A percentile compares a stretch with the other conserved stretches of the same genome.
These are phyloP conservation scores for Orthosia incerta DNA, from an alignment of 2,888 invertebrate genomes.

Conservation along the genomic window DNA sequence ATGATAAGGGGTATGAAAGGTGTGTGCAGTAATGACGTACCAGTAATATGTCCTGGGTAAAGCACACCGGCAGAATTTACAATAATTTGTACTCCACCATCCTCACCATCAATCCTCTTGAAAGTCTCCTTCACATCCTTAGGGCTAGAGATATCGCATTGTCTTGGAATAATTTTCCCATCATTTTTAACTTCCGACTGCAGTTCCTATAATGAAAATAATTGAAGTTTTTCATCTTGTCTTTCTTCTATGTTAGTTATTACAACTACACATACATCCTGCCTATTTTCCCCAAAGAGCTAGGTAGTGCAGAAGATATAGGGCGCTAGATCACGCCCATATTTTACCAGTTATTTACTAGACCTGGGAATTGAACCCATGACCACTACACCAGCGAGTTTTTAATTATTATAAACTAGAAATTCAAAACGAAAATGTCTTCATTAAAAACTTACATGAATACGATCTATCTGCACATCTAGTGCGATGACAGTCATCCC, in stretches of 20 bases:
- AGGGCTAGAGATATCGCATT: conserved; percentile 25
- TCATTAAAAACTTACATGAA: conserved; percentile 28
- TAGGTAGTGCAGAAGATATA: too few species aligned
- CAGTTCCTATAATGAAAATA: conserved; percentile 19
- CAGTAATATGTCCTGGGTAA: conserved; percentile 56
- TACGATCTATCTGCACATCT: conserved; percentile 27
- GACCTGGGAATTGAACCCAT: too few species aligned
- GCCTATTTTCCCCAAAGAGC: too few species aligned
- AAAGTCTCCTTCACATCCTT: conserved; percentile 34
- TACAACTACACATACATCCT: too few species aligned
- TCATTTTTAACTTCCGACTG: conserved; percentile 10
- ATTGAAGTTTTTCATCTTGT: too few species aligned
- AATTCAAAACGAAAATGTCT: not conserved
- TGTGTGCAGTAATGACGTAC: conserved; percentile 18
- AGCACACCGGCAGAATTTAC: conserved; percentile 80
- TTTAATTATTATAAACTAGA: too few species aligned
- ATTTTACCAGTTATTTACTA: too few species aligned
- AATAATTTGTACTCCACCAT: conserved; percentile 75
- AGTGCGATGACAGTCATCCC: conserved; percentile 43
- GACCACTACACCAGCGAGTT: too few species aligned
- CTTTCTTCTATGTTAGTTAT: too few species aligned
- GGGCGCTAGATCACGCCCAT: too few species aligned
- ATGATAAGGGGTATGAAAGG: too few species aligned
- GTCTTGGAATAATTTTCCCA: conserved; percentile 37
- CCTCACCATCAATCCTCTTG: conserved; percentile 71